Percentiles rank a stretch among this genome's conserved stretches.
Conservation (phyloP, 2,113 vertebrate genomes). For the Bettongia penicillata region DNA sequence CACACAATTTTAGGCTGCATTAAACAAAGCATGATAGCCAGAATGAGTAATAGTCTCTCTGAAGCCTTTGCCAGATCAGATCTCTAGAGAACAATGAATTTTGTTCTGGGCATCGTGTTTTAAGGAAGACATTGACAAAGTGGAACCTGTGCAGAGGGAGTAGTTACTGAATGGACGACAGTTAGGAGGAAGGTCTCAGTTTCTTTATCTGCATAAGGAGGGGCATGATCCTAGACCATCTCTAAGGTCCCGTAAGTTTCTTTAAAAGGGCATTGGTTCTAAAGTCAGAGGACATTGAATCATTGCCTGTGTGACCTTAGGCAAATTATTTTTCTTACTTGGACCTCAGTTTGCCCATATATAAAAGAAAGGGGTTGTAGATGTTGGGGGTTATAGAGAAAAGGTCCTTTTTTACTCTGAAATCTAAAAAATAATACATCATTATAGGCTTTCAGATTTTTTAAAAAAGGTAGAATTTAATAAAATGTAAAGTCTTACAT, state of each 20-base stretch:
- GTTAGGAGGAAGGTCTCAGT: neutral
- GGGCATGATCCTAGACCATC: neutral
- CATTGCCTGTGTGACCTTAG: too few relatives aligned
- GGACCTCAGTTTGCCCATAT: too few relatives aligned
- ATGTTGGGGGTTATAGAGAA: too few relatives aligned
- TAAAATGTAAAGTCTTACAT: neutral
- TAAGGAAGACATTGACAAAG: neutral
- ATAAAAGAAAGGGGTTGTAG: too few relatives aligned
- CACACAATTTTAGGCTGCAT: neutral
- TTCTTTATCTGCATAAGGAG: neutral
- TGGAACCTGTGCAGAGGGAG: neutral
- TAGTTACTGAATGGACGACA: neutral
- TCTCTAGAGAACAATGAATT: neutral
- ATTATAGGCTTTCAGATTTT: too few relatives aligned
- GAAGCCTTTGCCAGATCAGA: neutral
- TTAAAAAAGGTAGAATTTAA: neutral
- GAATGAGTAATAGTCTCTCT: neutral
- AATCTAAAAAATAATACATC: too few relatives aligned
- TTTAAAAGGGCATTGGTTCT: neutral
- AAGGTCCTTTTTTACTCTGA: too few relatives aligned
- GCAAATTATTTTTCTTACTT: too few relatives aligned
- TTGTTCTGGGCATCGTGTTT: neutral
- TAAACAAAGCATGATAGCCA: neutral
- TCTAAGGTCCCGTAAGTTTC: neutral
- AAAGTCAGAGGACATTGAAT: too few relatives aligned